Evolutionary conservation across 1,140 invertebrate genomes (phyloP), one percentile per base, ranked within the genome.

Genomic region (Tribolium madens): DNA sequence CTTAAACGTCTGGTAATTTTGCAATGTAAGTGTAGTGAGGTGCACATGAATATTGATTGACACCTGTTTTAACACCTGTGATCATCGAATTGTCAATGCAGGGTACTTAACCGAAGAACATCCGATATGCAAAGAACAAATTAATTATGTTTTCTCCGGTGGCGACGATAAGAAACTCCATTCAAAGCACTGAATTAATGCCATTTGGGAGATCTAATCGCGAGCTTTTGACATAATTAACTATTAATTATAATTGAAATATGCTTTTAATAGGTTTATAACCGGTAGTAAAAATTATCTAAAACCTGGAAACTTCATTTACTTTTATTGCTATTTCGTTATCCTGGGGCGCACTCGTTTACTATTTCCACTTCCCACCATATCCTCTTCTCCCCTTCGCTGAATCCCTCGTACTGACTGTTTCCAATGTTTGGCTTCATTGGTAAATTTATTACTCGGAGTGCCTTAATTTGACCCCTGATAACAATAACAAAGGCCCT

Each of bases 1-100:
- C 69, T 71, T 71, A 71, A 71, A 48, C 14, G 69, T 71, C 50
- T 72, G 70, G 70, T 72, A 68, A 75, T 75, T 75, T 68, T 75
- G 57, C 42, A 75, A 75, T 64, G 60, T 46, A 48, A 75, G 42
- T 48, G 18, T 33, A 46, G 53, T 50, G 47, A 21, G 14, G 64
- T 52, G 74, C 26, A 36, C 46, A 75, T 75, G 53, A 73, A 73
- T 73, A 73, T 73, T 73, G 74, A 75, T 75, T 64, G 48, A 68
- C 74, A 75, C 74, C 74, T 75, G 74, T 75, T 69, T 69, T 50
- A 75, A 75, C 74, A 75, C 74, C 74, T 75, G 74, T 68, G 74
- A 33, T 48, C 74, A 48, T 64, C 60, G 33, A 75, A 75, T 68
- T 75, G 60, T 69, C 60, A 75, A 75, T 75, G 42, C 74, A 75